Conservation (phyloP, 2,113 vertebrate species). For the Notechis scutatus region DNA sequence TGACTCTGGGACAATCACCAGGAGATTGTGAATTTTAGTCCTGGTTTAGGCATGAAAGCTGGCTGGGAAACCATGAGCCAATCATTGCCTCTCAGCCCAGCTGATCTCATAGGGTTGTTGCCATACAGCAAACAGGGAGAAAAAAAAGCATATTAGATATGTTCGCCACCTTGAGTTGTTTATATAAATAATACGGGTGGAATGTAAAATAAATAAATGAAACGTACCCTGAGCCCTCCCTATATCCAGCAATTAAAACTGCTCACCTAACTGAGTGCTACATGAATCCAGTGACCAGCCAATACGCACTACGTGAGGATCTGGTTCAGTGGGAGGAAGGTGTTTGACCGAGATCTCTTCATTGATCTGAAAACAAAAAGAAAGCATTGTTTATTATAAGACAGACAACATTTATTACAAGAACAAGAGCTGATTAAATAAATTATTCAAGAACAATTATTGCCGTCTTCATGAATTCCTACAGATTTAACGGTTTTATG, state of each 20-base stretch:
- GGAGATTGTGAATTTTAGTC: not conserved
- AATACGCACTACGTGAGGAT: conserved; percentile 86
- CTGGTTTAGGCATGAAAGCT: not conserved
- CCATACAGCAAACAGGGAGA: not conserved
- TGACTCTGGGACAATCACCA: not conserved
- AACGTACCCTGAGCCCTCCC: not conserved
- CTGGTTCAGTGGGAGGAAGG: conserved; percentile 82
- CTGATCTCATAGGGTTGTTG: not conserved
- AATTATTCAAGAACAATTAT: not conserved
- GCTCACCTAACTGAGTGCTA: conserved; percentile 85
- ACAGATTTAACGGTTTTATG: not conserved
- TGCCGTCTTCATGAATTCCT: not conserved
- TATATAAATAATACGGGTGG: not conserved
- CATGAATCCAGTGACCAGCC: conserved; percentile 88
- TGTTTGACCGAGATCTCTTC: conserved; percentile 90
- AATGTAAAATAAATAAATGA: not conserved
- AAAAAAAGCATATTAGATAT: too few species aligned
- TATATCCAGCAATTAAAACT: not conserved
- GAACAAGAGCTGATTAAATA: not conserved
- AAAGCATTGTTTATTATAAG: not conserved
- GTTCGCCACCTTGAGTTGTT: not conserved
- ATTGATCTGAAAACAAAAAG: conserved; percentile 71
- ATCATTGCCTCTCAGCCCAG: not conserved
- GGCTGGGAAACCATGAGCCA: not conserved
- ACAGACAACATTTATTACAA: not conserved